phyloP scores from a whole-genome alignment of 1,140 invertebrate species.

The Hesperophylax magnus region DNA sequence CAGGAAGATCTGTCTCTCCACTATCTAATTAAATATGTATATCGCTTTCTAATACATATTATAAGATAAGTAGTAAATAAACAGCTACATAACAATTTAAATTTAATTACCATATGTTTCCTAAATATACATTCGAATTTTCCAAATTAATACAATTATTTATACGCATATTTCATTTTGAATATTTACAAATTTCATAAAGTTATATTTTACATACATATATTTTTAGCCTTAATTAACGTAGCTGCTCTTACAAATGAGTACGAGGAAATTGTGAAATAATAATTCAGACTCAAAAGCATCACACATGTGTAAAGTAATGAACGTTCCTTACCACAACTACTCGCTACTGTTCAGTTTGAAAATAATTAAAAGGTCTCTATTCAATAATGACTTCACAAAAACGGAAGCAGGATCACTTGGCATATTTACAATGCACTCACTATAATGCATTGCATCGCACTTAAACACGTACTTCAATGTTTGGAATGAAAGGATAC shows the following conservation, averaged over 20 bases:
- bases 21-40: constrained; percentile 56
- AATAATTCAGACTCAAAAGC: constrained; percentile 50
- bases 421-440: constrained; percentile 46
- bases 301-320: constrained; percentile 46
- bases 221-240: constrained; percentile 30
- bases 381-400: constrained; percentile 49
- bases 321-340: constrained; percentile 29
- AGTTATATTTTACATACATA: constrained; percentile 30
- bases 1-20: constrained; percentile 44
- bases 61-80: constrained; percentile 45
- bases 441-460: constrained; percentile 37
- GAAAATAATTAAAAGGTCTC: constrained; percentile 18
- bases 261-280: constrained; percentile 39
- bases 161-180: constrained; percentile 6
- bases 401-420: constrained; percentile 55
- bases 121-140: constrained; percentile 29
- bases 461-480: constrained; percentile 34
- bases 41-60: constrained; percentile 44
- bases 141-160: constrained; percentile 19
- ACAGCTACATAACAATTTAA: constrained; percentile 45
- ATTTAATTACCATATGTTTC: constrained; percentile 34
- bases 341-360: constrained; percentile 10
- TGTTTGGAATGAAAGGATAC: constrained; percentile 47
- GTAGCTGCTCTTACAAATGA: constrained; percentile 37
- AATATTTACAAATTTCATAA: constrained; percentile 37